Evolutionary conservation across 2,888 invertebrate genomes (phyloP).

Genomic region (Drosophila austrosaltans): DNA sequence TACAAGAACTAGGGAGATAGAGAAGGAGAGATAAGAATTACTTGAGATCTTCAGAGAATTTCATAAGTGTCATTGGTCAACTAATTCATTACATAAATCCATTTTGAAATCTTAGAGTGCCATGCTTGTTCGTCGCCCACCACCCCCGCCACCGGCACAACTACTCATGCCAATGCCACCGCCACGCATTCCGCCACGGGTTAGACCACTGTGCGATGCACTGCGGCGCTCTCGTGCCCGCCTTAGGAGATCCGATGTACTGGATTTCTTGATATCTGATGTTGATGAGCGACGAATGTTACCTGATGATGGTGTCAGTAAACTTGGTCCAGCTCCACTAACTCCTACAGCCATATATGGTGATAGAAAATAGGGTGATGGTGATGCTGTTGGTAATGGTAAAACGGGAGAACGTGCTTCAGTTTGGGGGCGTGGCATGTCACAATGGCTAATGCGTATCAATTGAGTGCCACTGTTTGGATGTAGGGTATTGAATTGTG

Average conservation of each 20-base stretch:
- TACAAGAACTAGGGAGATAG: too few relatives aligned
- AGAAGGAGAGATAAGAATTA: neutral
- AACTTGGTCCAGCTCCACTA: constrained; percentile 7
- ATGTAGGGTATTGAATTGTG: constrained; percentile 61
- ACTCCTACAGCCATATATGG: constrained; percentile 64
- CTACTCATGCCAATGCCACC: constrained; percentile 52
- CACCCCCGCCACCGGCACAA: constrained; percentile 66
- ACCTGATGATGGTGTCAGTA: constrained; percentile 49
- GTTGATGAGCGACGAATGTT: constrained; percentile 83
- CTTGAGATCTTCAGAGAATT: constrained; percentile 52
- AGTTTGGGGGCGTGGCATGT: constrained; percentile 80
- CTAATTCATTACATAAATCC: constrained; percentile 51
- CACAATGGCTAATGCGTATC: constrained; percentile 35
- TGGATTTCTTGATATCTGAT: constrained; percentile 79
- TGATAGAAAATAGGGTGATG: constrained; percentile 82
- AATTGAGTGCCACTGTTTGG: constrained; percentile 74
- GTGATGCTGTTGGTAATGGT: neutral
- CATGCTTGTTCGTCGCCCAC: constrained; percentile 82
- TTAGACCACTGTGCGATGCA: constrained; percentile 82
- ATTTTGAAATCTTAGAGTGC: constrained; percentile 74
- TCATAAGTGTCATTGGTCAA: constrained; percentile 73
- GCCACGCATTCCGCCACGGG: constrained; percentile 76
- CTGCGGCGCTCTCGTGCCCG: constrained; percentile 83
- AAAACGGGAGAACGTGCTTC: neutral
- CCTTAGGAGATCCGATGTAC: constrained; percentile 82